Base-by-base conservation (phyloP, 2,113 vertebrate species). In the Lichenostomus cassidix region DNA sequence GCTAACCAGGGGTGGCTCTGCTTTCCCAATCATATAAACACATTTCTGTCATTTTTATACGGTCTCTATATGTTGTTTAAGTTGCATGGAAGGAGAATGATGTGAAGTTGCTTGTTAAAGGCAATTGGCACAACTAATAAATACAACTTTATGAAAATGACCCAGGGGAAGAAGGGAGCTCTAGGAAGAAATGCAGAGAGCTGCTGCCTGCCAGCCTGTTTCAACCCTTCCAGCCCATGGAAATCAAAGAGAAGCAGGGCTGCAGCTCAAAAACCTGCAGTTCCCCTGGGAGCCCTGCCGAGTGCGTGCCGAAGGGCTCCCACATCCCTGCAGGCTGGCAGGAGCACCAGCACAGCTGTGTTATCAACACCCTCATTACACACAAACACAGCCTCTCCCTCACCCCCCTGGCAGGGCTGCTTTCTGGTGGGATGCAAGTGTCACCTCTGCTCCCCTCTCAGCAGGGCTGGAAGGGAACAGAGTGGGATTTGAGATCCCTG, bases 241-340 rank as follows among this genome's bases (percentile, higher is more conserved):
- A 84, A 70, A 82, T 67, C 37, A 35, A 84, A 68, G 0, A 59
- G 42, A 59, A 60, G 56, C 29, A 83, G 35, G 46, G 22, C 31
- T 59, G 39, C 31, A 70, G 46, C 46, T 62, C 52, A 65, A 9
- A 87, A 67, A 15, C 0, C 10, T 28, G 49, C 2, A 15, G 5
- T 3, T 52, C 49, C 64, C 67, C 47, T 6, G 21, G 89, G 52
- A 94, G 20, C 27, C 15, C 15, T 2, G 11, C 49, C 74, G 35
- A 60, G n/a, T 16, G 58, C 0, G 0, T 58, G 41, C 75, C 1
- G 0, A 18, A 42, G 75, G 14, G 6, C 7, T 74, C 41, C 63
- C 2, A 2, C 21, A 2, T 33, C 70, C 74, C 52, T 1, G 0
- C 16, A 83, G 46, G 20, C 77, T 56, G 77, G 12, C 35, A 76